Percentiles rank a stretch among this genome's conserved stretches.
phyloP scores from a whole-genome alignment of 2,888 invertebrate species.

The Tridacna crocea region DNA sequence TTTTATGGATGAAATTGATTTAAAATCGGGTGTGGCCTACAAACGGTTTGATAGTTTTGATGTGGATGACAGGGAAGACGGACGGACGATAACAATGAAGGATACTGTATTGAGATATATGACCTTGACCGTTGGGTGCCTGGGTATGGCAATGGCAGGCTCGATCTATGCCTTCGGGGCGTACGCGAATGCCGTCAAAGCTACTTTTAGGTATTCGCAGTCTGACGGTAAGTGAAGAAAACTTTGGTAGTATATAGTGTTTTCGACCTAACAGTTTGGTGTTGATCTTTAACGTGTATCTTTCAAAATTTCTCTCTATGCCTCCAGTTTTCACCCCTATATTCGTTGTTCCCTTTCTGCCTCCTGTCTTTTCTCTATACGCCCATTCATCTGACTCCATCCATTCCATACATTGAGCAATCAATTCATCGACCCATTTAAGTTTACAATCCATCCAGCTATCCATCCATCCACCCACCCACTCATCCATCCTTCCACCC shows the following conservation, averaged over 20 bases:
- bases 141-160: conserved; percentile 71
- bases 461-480: too few relatives aligned
- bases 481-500: too few relatives aligned
- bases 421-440: too few relatives aligned
- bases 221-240: conserved; percentile 56
- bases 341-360: too few relatives aligned
- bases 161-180: conserved; percentile 70
- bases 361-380: too few relatives aligned
- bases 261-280: too few relatives aligned
- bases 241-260: background rate
- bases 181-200: conserved; percentile 71
- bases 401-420: too few relatives aligned
- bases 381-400: too few relatives aligned
- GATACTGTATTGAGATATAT: conserved; percentile 12
- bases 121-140: conserved; percentile 63
- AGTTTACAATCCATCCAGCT: too few relatives aligned
- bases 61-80: background rate
- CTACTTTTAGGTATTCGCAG: conserved; percentile 70
- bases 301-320: too few relatives aligned
- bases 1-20: conserved; percentile 16
- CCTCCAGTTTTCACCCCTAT: too few relatives aligned
- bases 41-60: background rate
- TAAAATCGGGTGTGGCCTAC: background rate
- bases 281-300: too few relatives aligned
- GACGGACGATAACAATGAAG: conserved; percentile 13